Evolutionary conservation across 2,888 invertebrate species (phyloP).

Genomic region (Sarcophaga variegata): DNA sequence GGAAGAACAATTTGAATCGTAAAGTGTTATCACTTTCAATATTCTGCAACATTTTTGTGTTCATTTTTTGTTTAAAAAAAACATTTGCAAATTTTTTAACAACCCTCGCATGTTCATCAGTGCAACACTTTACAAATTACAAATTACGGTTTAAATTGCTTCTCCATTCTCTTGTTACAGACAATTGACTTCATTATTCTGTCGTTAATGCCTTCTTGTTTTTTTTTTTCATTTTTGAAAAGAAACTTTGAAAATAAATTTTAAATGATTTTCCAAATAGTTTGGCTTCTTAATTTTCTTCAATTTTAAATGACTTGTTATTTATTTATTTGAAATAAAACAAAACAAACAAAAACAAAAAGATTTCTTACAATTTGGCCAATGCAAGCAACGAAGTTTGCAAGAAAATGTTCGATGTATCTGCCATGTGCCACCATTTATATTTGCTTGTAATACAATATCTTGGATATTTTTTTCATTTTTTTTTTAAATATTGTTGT

Average conservation of each 20-base stretch:
- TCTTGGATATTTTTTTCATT: conserved; percentile 5
- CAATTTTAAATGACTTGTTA: conserved; percentile 48
- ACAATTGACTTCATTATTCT: conserved; percentile 56
- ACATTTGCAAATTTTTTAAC: background rate
- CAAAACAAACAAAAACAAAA: background rate
- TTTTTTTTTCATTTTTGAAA: background rate
- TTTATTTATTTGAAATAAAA: conserved; percentile 40
- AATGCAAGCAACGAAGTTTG: too few species aligned
- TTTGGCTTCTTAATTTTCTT: conserved; percentile 21
- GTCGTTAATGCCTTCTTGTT: background rate
- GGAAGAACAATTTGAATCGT: too few species aligned
- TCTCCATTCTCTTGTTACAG: conserved; percentile 48
- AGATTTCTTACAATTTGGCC: too few species aligned
- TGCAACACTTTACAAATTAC: conserved; percentile 21
- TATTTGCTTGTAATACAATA: conserved; percentile 15
- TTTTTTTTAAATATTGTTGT: conserved; percentile 53
- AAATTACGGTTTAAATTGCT: conserved; percentile 46
- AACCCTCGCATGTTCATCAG: conserved; percentile 32
- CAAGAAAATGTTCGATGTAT: too few species aligned
- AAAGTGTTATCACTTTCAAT: background rate
- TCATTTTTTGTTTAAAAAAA: background rate
- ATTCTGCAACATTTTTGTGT: background rate
- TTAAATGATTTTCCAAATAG: conserved; percentile 31
- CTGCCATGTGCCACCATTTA: background rate
- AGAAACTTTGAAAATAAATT: background rate